Percentiles rank a stretch among this genome's conserved stretches.
Conservation (phyloP, 2,888 invertebrate genomes). For the Salticus scenicus region DNA sequence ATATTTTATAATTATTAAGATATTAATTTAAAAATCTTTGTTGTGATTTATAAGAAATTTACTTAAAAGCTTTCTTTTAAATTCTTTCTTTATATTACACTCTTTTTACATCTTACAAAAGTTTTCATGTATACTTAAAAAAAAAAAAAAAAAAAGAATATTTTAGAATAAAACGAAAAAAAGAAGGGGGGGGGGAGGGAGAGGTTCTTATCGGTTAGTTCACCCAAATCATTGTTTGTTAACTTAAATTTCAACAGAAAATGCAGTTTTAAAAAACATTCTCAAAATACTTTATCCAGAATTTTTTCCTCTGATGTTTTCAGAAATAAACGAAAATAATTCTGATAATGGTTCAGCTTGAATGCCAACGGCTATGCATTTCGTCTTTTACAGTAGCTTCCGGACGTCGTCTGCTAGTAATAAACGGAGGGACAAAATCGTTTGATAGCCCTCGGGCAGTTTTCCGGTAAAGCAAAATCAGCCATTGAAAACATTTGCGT, state of each 20-base stretch:
- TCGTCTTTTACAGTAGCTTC: background rate
- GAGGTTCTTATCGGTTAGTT: background rate
- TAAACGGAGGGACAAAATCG: conserved; percentile 46
- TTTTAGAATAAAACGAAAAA: no score
- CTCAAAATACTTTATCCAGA: background rate
- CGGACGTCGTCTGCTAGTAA: conserved; percentile 19
- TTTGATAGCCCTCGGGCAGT: conserved; percentile 52
- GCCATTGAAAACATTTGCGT: conserved; percentile 35
- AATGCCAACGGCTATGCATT: conserved; percentile 2
- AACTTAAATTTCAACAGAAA: background rate
- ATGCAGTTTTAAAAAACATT: background rate
- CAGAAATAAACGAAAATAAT: background rate
- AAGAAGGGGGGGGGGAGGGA: no score
- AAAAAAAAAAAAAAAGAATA: no score
- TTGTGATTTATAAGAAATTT: no score
- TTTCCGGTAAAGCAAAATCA: conserved; percentile 29
- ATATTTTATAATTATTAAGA: no score
- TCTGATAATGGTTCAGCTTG: background rate
- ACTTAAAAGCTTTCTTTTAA: no score
- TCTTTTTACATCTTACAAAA: no score
- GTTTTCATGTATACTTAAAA: no score
- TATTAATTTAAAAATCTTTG: no score
- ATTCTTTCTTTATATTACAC: no score
- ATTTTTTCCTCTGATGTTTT: background rate
- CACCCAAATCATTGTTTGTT: background rate